These are phyloP conservation scores for Drosophila demipolita DNA, from an alignment of 2,888 invertebrate genomes.

Conservation along the genomic window DNA sequence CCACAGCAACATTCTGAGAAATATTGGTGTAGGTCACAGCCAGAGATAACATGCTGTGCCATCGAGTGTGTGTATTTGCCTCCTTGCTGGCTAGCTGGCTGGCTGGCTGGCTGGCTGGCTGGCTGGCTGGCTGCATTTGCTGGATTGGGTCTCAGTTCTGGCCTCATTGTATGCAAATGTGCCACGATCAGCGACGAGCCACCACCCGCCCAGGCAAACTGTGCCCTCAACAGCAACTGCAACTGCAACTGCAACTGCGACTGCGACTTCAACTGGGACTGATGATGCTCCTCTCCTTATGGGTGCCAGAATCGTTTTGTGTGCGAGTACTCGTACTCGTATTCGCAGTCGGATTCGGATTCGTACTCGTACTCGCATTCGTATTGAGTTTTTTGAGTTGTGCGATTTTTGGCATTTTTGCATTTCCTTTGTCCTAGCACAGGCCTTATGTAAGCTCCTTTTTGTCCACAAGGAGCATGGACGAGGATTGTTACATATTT, in stretches of 20 bases:
- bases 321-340: conserved; percentile 49
- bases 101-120: neutral
- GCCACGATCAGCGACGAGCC: conserved; percentile 75
- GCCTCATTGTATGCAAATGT: conserved; percentile 85
- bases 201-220: conserved; percentile 73
- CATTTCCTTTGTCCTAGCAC: conserved; percentile 77
- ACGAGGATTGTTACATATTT: conserved; percentile 77
- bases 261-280: conserved; percentile 32
- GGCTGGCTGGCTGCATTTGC: conserved; percentile 4
- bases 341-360: conserved; percentile 16
- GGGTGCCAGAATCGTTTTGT: conserved; percentile 81
- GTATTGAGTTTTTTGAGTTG: conserved; percentile 71
- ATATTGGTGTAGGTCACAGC: conserved; percentile 86
- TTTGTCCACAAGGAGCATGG: conserved; percentile 50
- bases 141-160: conserved; percentile 62
- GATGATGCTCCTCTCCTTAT: conserved; percentile 47
- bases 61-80: conserved; percentile 27
- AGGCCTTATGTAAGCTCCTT: conserved; percentile 70
- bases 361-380: conserved; percentile 31
- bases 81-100: conserved; percentile 6
- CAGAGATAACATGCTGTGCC: conserved; percentile 85
- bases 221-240: conserved; percentile 36
- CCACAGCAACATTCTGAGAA: conserved; percentile 84
- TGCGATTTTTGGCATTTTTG: conserved; percentile 83
- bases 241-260: conserved; percentile 32